A percentile compares a stretch with the other conserved stretches of the same genome.
Evolutionary conservation across 2,113 vertebrate species (phyloP).

Genomic region (Pomatostomus ruficeps): DNA sequence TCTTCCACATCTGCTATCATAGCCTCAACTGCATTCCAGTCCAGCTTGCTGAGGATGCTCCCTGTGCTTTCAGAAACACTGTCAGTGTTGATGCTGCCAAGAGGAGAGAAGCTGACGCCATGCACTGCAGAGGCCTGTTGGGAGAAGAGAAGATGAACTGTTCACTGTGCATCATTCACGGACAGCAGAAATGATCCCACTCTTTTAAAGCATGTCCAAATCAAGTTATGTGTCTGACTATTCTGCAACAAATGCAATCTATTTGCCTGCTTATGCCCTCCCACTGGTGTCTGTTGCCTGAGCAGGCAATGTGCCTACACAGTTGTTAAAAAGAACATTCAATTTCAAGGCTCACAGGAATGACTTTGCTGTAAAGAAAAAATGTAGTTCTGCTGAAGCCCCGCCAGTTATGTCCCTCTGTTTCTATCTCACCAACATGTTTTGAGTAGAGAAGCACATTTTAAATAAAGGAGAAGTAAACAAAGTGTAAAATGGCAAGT

Average conservation of each 20-base stretch:
- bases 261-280: neutral
- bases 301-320: neutral
- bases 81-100: slow-evolving; percentile 27
- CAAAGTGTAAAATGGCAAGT: neutral
- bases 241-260: neutral
- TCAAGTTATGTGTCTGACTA: neutral
- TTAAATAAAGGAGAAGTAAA: neutral
- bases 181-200: neutral
- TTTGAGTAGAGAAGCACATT: neutral
- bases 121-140: neutral
- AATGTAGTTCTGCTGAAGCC: neutral
- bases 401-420: neutral
- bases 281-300: neutral
- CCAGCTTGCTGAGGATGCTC: slow-evolving; percentile 85
- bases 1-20: slow-evolving; percentile 77
- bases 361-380: neutral
- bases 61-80: slow-evolving; percentile 76
- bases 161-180: fast-evolving
- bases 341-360: neutral
- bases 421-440: neutral
- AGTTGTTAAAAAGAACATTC: neutral
- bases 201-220: neutral
- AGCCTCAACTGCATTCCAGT: slow-evolving; percentile 87
- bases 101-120: neutral
- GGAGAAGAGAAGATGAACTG: neutral